phyloP scores from a whole-genome alignment of 2,888 invertebrate genomes.

The Paralinhomoeus sp. region DNA sequence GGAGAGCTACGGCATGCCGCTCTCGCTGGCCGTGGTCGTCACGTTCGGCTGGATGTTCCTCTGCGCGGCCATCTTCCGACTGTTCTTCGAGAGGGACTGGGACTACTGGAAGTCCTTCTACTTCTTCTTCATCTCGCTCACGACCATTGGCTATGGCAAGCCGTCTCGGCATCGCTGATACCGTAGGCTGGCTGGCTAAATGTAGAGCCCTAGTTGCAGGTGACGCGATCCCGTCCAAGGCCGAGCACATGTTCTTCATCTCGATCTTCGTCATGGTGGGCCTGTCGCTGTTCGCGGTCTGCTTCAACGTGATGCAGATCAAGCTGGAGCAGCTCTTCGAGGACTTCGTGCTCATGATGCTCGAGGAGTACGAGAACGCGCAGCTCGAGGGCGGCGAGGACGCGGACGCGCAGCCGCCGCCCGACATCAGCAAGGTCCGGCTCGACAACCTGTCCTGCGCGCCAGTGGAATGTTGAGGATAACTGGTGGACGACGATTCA shows the following conservation, averaged over 20 bases:
- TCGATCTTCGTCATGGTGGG: conserved; percentile 22
- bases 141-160: no score
- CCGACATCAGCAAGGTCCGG: no score
- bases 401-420: no score
- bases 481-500: no score
- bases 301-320: conserved; percentile 16
- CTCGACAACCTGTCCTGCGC: no score
- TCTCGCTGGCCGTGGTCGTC: conserved; percentile 18
- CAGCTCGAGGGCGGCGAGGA: not conserved
- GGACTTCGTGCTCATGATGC: conserved; percentile 18
- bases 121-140: no score
- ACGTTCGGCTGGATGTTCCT: conserved; percentile 23
- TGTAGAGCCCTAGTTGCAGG: conserved; percentile 8
- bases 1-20: conserved; percentile 11
- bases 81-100: conserved; percentile 20
- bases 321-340: conserved; percentile 2
- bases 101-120: no score
- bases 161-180: no score
- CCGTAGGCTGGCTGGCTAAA: no score
- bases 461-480: no score
- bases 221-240: conserved; percentile 22
- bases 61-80: conserved; percentile 22
- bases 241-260: conserved; percentile 22
- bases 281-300: conserved; percentile 19
- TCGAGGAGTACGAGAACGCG: conserved; percentile 15